Conservation (phyloP, 2,888 invertebrate species). For the Coronaproctus castanopsis region DNA sequence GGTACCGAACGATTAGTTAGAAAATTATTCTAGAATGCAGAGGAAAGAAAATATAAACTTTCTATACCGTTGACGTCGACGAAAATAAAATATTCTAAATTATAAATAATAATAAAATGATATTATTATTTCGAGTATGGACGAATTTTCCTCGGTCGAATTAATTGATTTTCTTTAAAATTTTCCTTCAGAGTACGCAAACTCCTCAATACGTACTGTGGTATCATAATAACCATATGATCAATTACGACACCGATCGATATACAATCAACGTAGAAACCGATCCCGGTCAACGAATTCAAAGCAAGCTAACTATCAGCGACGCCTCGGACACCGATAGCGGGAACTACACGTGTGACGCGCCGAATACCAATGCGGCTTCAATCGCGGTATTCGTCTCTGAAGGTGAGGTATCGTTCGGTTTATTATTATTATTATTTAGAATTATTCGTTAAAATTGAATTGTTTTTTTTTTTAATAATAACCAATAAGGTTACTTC, state of each 20-base stretch:
- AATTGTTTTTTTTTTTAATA: too few species aligned
- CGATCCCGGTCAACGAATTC: slow-evolving; percentile 63
- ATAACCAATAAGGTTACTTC: too few species aligned
- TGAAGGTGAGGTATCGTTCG: slow-evolving; percentile 50
- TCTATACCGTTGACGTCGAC: too few species aligned
- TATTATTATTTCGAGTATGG: too few species aligned
- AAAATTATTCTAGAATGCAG: too few species aligned
- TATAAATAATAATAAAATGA: too few species aligned
- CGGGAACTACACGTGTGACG: slow-evolving; percentile 78
- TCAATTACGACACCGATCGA: slow-evolving; percentile 72
- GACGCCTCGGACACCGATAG: slow-evolving; percentile 66
- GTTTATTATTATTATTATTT: too few species aligned
- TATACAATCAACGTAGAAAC: slow-evolving; percentile 65
- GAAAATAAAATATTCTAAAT: too few species aligned
- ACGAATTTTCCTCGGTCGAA: too few species aligned
- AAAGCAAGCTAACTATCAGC: slow-evolving; percentile 63
- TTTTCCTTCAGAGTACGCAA: slow-evolving; percentile 54
- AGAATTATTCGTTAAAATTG: too few species aligned
- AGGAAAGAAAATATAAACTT: too few species aligned
- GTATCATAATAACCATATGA: slow-evolving; percentile 86
- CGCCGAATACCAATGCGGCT: slow-evolving; percentile 73
- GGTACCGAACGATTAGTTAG: too few species aligned
- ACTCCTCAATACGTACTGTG: slow-evolving; percentile 88
- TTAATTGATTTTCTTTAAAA: not conserved
- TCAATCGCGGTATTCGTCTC: slow-evolving; percentile 77